Conservation (phyloP, 2,113 vertebrate genomes). For the Nerophis lumbriciformis region DNA sequence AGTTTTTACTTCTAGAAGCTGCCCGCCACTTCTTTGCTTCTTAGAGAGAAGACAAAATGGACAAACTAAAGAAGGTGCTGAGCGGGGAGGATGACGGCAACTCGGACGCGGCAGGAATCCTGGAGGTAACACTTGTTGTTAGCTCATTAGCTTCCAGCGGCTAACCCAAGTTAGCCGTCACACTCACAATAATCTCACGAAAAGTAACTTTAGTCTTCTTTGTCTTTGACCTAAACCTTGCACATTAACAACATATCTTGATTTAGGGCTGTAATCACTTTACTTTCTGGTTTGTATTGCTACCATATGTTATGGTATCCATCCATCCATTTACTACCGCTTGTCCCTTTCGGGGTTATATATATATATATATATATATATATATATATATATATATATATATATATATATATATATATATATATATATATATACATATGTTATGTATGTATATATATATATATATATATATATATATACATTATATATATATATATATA, state of each 20-base stretch:
- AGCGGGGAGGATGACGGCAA: constrained; percentile 73
- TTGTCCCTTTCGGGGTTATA: too few species aligned
- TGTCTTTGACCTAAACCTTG: too few species aligned
- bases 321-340: too few species aligned
- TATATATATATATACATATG: too few species aligned
- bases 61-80: constrained; percentile 86
- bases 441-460: too few species aligned
- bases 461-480: too few species aligned
- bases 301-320: background rate
- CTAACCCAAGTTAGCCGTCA: background rate
- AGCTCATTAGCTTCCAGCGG: constrained; percentile 5
- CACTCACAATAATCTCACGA: background rate
- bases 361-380: too few species aligned
- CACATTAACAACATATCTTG: background rate
- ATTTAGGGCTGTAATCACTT: background rate
- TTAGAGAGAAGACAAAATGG: constrained; percentile 58
- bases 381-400: too few species aligned
- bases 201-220: too few species aligned
- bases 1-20: background rate
- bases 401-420: too few species aligned
- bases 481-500: too few species aligned
- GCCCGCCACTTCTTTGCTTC: accelerated
- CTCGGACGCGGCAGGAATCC: constrained; percentile 64
- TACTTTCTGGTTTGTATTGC: background rate
- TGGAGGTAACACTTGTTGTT: constrained; percentile 71